Base-by-base conservation (phyloP, 2,888 invertebrate species). In the Thecophora atra region DNA sequence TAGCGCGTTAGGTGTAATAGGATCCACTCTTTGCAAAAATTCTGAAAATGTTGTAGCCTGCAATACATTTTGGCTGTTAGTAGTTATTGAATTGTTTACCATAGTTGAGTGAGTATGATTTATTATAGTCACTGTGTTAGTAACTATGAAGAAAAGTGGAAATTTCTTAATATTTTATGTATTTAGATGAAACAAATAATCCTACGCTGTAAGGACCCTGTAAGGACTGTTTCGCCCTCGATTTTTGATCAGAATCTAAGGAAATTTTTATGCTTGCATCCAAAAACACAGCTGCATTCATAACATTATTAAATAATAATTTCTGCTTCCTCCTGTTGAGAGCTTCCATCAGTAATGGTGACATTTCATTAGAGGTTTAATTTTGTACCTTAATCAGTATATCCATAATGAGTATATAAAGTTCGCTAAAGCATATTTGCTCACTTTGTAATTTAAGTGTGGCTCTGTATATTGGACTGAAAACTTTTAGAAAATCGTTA, bases 381-480 rank as follows among this genome's bases (percentile, higher is more conserved):
- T 58, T 71, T 67, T 74, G 73, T 2, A 71, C n/a, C n/a, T n/a
- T n/a, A n/a, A n/a, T n/a, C 54, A 65, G 13, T 51, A 73, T 70
- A 11, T 74, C 71, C 74, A 76, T 75, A 13, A 74, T 51, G 37
- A 75, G 52, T 4, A 72, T 67, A 68, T 72, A 75, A 44, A 76
- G 52, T 52, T 76, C 76, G 63, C 76, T 76, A 62, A 74, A 75
- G 37, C 65, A 75, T 15, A 75, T 17, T 28, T 76, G 65, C 21
- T 73, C 72, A 3, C 73, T 47, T 74, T 76, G 74, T 30, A 77
- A 70, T 72, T 68, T 77, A 13, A 58, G n/a, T 13, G 73, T 66
- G n/a, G 75, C 72, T 1, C 30, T 72, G 5, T 74, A 74, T 44
- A 76, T 2, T 3, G 73, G 75, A 66, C 65, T 65, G 17, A 75